phyloP scores from a whole-genome alignment of 92 coral and sea anemone genomes.

The Zoanthus solanderi region DNA sequence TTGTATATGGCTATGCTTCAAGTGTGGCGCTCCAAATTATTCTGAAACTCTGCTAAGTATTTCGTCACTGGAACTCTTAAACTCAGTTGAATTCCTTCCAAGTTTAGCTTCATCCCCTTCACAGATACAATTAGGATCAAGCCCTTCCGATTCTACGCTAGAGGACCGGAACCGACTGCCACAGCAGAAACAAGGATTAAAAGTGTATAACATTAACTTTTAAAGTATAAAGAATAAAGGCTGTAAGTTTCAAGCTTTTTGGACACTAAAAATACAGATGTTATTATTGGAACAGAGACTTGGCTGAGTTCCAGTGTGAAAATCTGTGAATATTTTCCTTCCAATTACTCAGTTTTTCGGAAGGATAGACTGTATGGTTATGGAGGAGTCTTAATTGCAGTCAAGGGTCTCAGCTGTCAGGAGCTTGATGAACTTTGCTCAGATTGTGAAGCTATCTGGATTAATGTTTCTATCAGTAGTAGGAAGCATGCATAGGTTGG shows the following conservation, averaged over 20 bases:
- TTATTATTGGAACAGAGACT: not conserved
- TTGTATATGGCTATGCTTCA: slow-evolving; percentile 56
- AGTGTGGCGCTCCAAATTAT: slow-evolving; percentile 58
- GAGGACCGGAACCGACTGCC: slow-evolving; percentile 50
- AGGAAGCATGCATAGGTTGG: slow-evolving; percentile 57
- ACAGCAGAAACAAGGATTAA: slow-evolving; percentile 48
- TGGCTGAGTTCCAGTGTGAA: too few species aligned
- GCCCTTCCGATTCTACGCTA: slow-evolving; percentile 44
- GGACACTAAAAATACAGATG: slow-evolving; percentile 41
- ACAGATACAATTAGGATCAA: slow-evolving; percentile 45
- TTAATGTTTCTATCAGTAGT: slow-evolving; percentile 37
- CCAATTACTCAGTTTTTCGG: not conserved
- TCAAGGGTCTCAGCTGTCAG: slow-evolving; percentile 42
- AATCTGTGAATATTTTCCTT: slow-evolving; percentile 17
- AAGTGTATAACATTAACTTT: slow-evolving; percentile 43
- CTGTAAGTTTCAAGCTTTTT: slow-evolving; percentile 47
- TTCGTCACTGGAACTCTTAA: slow-evolving; percentile 56
- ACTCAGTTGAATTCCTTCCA: not conserved
- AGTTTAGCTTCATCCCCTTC: slow-evolving; percentile 35
- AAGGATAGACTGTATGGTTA: slow-evolving; percentile 42
- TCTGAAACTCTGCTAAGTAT: slow-evolving; percentile 56
- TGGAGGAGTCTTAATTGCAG: slow-evolving; percentile 12
- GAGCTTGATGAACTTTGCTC: not conserved
- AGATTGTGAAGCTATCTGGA: slow-evolving; percentile 42
- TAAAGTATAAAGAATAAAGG: slow-evolving; percentile 46